phyloP scores from a whole-genome alignment of 2,113 vertebrate genomes.

The Calypte anna region DNA sequence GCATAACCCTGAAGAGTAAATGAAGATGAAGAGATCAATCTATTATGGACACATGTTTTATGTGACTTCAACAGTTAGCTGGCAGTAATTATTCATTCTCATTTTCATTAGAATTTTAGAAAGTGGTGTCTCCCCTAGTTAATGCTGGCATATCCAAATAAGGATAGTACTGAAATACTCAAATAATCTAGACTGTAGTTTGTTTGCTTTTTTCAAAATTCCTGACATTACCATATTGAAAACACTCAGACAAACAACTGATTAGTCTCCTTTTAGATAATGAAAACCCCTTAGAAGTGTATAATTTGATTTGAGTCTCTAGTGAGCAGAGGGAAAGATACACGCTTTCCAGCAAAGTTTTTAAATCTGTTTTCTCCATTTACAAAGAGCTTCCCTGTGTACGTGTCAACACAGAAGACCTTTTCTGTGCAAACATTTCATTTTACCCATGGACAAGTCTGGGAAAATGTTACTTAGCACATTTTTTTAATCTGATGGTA shows the following conservation, averaged over 20 bases:
- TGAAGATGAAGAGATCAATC: constrained; percentile 33
- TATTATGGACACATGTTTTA: constrained; percentile 3
- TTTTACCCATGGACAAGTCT: constrained; percentile 4
- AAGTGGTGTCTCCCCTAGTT: background rate
- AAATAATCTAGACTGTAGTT: background rate
- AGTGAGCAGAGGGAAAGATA: background rate
- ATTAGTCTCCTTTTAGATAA: background rate
- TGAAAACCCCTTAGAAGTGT: background rate
- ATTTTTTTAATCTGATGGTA: constrained; percentile 15
- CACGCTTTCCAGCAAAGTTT: background rate
- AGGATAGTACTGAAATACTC: background rate
- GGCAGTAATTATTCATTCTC: constrained; percentile 16
- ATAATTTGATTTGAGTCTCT: background rate
- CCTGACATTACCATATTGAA: background rate
- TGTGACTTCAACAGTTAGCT: constrained; percentile 13
- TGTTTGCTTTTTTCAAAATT: background rate
- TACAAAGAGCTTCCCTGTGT: background rate
- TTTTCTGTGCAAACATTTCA: background rate
- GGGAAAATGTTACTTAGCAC: constrained; percentile 9
- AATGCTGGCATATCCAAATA: background rate
- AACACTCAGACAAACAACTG: background rate
- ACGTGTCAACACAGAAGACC: background rate
- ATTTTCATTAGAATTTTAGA: constrained; percentile 12
- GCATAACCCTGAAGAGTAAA: constrained; percentile 18
- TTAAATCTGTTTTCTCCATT: background rate